Evolutionary conservation across 2,888 invertebrate species (phyloP).

Genomic region (Nomada ferruginata): DNA sequence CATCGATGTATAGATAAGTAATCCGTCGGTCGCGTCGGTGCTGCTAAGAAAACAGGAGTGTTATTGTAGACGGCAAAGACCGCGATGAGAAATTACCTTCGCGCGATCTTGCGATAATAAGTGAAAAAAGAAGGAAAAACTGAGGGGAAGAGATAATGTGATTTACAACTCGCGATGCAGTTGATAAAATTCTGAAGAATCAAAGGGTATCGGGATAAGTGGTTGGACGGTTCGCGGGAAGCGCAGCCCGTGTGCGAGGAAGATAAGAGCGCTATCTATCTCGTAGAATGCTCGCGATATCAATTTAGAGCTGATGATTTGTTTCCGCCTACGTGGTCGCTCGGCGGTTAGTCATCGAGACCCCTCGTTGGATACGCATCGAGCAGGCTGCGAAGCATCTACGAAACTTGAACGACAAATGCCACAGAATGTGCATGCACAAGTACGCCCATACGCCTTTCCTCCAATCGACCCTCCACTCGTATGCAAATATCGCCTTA

Average conservation of each 20-base stretch:
- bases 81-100: not conserved
- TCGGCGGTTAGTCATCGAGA: conserved; percentile 58
- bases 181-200: not conserved
- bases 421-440: no score
- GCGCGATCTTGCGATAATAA: not conserved
- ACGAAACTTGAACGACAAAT: not conserved
- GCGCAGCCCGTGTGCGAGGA: conserved; percentile 11
- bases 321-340: conserved; percentile 65
- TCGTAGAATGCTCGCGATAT: conserved; percentile 61
- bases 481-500: no score
- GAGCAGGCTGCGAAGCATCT: not conserved
- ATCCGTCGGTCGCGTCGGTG: no score
- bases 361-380: conserved; percentile 47
- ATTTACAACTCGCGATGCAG: not conserved
- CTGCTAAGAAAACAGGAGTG: not conserved
- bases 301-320: conserved; percentile 69
- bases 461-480: no score
- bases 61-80: not conserved
- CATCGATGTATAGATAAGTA: conserved; percentile 2
- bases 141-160: not conserved
- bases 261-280: conserved; percentile 50
- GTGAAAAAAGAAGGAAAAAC: not conserved
- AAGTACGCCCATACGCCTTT: not conserved
- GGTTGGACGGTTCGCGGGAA: conserved; percentile 5
- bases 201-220: conserved; percentile 11